Base-by-base conservation (phyloP, 2,888 invertebrate genomes). In the Branchellion lobata region DNA sequence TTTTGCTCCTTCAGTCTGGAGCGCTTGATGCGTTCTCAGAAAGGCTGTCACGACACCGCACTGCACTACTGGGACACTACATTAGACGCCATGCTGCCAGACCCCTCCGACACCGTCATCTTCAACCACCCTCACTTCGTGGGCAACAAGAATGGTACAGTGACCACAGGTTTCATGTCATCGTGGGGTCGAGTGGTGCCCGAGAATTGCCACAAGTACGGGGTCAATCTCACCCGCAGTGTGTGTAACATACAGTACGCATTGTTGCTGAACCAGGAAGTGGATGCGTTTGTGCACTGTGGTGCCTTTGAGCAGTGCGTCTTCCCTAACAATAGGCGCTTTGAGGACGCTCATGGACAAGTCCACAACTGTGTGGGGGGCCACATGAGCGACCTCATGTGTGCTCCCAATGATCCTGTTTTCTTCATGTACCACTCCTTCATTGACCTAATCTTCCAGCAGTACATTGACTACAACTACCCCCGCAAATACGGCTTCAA, bases 371-470 rank as follows among this genome's bases (percentile, higher is more conserved):
- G 75, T 31, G 53, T 75, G 21, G 75, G 75, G 21, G 75, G 75
- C 51, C 75, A 75, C 24, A 75, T 75, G 75, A 47, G 40, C n/a
- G 75, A 75, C 53, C 75, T 75, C 27, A 47, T 31, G 47, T 75
- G 75, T 21, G 75, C 75, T 2, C 75, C 75, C n/a, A 75, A 75
- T 53, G 75, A 75, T 21, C 75, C 75, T 11, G 21, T 51, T 31
- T 75, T 75, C 31, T 53, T 75, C 27, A 33, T 75, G 24, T 75
- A 75, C 33, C 75, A 75, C 75, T 75, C 47, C 3, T 75, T 75
- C 24, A 24, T 75, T 31, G 75, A 75, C 31, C 51, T 47, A 1
- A 40, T 75, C 51, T 75, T 75, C 33, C 53, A 75, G 33, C 29
- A 53, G 29, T 75, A 75, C 24, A 2, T 75, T 21, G 31, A 75